These are phyloP conservation scores for Bruchidius siliquastri DNA, from an alignment of 2,888 invertebrate genomes.

Conservation along the genomic window DNA sequence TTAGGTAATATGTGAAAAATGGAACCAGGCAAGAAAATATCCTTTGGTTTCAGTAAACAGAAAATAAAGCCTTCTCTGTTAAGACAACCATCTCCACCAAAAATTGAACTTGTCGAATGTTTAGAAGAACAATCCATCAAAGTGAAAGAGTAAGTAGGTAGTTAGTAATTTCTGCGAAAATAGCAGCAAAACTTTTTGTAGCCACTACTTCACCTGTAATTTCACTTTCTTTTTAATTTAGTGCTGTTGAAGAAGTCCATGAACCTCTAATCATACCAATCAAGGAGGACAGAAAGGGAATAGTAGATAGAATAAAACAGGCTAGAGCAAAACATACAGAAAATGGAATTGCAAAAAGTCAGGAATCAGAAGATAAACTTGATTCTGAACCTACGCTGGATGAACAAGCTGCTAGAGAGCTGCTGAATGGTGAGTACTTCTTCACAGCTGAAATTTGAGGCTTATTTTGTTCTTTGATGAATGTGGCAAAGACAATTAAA, in stretches of 20 bases:
- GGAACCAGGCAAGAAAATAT: constrained; percentile 66
- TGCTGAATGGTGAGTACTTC: constrained; percentile 54
- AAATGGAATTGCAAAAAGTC: constrained; percentile 15
- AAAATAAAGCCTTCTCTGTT: constrained; percentile 51
- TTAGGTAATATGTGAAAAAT: no score
- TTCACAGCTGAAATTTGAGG: no score
- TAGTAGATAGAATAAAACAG: constrained; percentile 54
- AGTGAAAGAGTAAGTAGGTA: constrained; percentile 64
- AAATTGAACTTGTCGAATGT: constrained; percentile 68
- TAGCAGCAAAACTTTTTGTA: not conserved
- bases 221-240: constrained; percentile 23
- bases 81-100: constrained; percentile 48
- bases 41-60: constrained; percentile 74
- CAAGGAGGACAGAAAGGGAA: constrained; percentile 49
- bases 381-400: constrained; percentile 54
- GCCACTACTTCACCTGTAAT: constrained; percentile 3
- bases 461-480: no score
- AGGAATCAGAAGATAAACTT: constrained; percentile 35
- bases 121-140: constrained; percentile 73
- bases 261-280: constrained; percentile 63
- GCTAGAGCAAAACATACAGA: constrained; percentile 42
- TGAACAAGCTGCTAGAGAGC: constrained; percentile 68
- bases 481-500: no score
- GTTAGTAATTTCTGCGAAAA: no score
- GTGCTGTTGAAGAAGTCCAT: constrained; percentile 52